phyloP scores from a whole-genome alignment of 2,797 vertebrate species.

The Pangasius djambal region DNA sequence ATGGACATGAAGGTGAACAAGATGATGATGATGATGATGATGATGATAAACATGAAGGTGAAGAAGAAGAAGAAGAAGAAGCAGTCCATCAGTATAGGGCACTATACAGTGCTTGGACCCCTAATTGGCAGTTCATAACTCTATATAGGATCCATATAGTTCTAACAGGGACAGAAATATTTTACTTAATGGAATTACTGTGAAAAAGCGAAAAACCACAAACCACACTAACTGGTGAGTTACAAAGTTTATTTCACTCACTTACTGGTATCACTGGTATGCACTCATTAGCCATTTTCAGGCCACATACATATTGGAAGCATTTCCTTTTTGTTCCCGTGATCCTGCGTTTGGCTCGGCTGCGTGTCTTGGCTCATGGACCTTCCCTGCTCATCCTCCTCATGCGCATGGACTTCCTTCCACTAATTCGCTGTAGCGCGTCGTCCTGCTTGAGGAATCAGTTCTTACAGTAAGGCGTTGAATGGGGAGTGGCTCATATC shows the following conservation, averaged over 20 bases:
- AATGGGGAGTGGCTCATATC: constrained; percentile 51
- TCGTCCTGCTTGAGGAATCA: constrained; percentile 54
- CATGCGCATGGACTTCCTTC: constrained; percentile 69
- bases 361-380: constrained; percentile 14
- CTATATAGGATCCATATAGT: background rate
- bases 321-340: constrained; percentile 24
- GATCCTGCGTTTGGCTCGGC: constrained; percentile 28
- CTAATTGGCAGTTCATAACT: background rate
- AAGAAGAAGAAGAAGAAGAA: background rate
- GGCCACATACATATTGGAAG: background rate
- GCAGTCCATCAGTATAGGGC: background rate
- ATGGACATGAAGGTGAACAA: background rate
- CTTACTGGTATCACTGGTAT: background rate
- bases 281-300: background rate
- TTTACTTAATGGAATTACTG: background rate
- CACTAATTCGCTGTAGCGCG: constrained; percentile 64
- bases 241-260: background rate
- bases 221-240: background rate
- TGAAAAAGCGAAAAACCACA: background rate
- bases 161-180: background rate
- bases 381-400: constrained; percentile 36
- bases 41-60: background rate
- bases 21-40: background rate
- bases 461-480: constrained; percentile 50
- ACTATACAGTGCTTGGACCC: background rate